Conservation (phyloP, 53 echinoderm and acorn worm genomes). For the Luidia sarsii region DNA sequence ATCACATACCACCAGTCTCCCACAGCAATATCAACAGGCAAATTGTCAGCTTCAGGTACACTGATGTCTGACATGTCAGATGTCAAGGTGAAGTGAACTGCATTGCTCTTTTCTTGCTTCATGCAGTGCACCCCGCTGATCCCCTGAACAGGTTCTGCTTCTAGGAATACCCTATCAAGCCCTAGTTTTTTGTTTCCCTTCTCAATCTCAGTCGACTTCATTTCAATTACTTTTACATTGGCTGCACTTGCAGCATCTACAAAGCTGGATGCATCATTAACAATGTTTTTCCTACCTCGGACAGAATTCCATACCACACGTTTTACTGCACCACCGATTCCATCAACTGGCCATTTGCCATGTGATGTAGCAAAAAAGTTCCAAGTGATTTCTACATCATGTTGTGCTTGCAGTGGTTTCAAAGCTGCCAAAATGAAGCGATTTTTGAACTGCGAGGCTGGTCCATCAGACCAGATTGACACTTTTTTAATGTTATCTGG, state of each 20-base stretch:
- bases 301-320: constrained; percentile 32
- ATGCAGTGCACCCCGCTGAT: no score
- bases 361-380: constrained; percentile 51
- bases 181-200: no score
- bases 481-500: neutral
- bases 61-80: no score
- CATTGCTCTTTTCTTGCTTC: no score
- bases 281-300: constrained; percentile 7
- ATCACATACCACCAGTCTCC: no score
- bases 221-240: constrained; percentile 14
- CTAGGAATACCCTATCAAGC: no score
- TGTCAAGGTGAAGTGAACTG: no score
- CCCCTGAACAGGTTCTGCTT: no score
- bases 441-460: constrained; percentile 80
- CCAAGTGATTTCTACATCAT: constrained; percentile 49
- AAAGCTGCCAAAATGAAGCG: constrained; percentile 49
- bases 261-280: constrained; percentile 27
- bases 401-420: constrained; percentile 39
- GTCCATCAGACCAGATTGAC: constrained; percentile 67
- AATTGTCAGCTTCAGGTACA: no score
- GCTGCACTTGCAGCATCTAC: neutral
- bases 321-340: constrained; percentile 49
- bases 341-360: constrained; percentile 65
- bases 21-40: no score
- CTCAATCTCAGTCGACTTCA: neutral